Evolutionary conservation across 1,140 invertebrate species (phyloP).

Genomic region (Drosophila bifasciata): DNA sequence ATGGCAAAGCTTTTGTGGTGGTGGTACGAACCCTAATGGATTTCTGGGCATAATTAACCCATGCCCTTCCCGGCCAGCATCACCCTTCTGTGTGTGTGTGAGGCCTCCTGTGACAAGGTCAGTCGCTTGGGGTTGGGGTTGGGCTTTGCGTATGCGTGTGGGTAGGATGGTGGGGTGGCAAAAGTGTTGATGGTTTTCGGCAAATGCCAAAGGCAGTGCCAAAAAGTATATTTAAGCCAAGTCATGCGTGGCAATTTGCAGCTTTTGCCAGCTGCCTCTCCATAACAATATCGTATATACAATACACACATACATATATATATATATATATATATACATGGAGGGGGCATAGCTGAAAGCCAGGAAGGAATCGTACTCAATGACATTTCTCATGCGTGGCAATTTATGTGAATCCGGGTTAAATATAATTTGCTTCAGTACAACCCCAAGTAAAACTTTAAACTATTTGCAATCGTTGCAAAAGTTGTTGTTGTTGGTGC

Average conservation of each 20-base stretch:
- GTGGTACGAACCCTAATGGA: constrained; percentile 68
- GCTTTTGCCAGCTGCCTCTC: constrained; percentile 60
- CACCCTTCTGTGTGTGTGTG: neutral
- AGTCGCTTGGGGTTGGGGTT: constrained; percentile 20
- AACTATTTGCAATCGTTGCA: constrained; percentile 65
- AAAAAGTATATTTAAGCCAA: constrained; percentile 70
- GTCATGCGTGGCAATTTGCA: constrained; percentile 71
- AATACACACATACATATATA: too few species aligned
- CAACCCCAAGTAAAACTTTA: constrained; percentile 50
- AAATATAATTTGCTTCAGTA: constrained; percentile 47
- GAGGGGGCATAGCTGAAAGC: too few species aligned
- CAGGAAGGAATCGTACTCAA: constrained; percentile 55
- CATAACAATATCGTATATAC: constrained; percentile 55
- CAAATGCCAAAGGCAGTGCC: constrained; percentile 47
- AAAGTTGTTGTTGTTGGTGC: constrained; percentile 54
- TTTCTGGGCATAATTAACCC: constrained; percentile 78
- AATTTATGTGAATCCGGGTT: constrained; percentile 62
- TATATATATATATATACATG: too few species aligned
- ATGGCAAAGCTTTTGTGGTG: constrained; percentile 38
- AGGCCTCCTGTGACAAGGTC: constrained; percentile 10
- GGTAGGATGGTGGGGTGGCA: constrained; percentile 10
- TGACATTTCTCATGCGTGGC: constrained; percentile 76
- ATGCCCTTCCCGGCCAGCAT: constrained; percentile 9
- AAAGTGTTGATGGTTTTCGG: constrained; percentile 68
- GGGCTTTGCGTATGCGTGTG: neutral